Conservation (phyloP, 2,888 invertebrate genomes). For the Cremastinae sp. region DNA sequence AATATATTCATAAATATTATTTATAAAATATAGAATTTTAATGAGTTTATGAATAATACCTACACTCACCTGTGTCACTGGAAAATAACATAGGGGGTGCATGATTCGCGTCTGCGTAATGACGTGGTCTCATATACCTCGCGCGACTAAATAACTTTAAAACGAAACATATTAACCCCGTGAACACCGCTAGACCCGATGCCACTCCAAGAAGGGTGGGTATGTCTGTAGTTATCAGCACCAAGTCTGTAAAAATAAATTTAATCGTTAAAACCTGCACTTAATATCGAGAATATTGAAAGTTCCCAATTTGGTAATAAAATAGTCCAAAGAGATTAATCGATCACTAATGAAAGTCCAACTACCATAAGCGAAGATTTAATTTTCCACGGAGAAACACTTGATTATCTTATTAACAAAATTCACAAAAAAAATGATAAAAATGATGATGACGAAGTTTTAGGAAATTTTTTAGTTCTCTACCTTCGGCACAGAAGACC, state of each 20-base stretch:
- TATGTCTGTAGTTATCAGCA: conserved; percentile 91
- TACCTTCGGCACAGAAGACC: conserved; percentile 92
- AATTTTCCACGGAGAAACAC: no score
- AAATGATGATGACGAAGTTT: no score
- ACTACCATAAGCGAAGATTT: no score
- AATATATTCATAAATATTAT: no score
- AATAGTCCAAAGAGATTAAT: no score
- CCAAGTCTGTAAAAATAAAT: conserved; percentile 85
- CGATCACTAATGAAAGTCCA: no score
- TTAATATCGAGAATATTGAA: no score
- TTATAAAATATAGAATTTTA: conserved; percentile 16
- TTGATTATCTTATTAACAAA: no score
- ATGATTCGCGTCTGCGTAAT: conserved; percentile 91
- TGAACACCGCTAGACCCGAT: conserved; percentile 92
- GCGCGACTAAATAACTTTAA: conserved; percentile 90
- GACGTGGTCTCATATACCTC: conserved; percentile 85
- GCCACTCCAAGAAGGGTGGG: conserved; percentile 93
- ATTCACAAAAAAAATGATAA: background rate
- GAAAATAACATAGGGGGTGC: conserved; percentile 93
- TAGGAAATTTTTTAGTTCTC: no score
- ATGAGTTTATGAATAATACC: conserved; percentile 42
- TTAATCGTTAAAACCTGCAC: no score
- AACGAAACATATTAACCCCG: conserved; percentile 93
- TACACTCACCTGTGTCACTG: conserved; percentile 88
- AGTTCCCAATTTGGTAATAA: no score